These are phyloP conservation scores for Mamestra configurata DNA, from an alignment of 1,140 invertebrate species.

Conservation along the genomic window DNA sequence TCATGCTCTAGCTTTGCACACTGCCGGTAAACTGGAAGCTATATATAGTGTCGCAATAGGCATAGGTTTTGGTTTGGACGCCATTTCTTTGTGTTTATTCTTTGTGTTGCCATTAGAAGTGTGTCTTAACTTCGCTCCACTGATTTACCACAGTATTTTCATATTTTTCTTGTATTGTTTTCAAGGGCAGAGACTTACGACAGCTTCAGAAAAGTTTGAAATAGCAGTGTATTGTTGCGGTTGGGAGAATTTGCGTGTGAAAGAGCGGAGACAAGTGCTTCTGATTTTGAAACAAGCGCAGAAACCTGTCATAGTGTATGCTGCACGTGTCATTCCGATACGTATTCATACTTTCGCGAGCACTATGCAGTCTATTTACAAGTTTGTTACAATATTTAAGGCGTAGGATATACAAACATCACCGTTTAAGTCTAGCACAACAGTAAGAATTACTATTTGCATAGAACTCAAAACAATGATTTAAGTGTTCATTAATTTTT, in stretches of 20 bases:
- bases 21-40: slow-evolving; percentile 58
- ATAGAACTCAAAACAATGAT: no score
- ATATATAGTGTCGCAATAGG: slow-evolving; percentile 60
- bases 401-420: slow-evolving; percentile 36
- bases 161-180: slow-evolving; percentile 69
- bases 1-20: slow-evolving; percentile 55
- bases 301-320: slow-evolving; percentile 60
- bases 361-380: slow-evolving; percentile 64
- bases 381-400: slow-evolving; percentile 66
- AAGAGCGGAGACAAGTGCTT: slow-evolving; percentile 56
- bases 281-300: slow-evolving; percentile 64
- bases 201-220: slow-evolving; percentile 63
- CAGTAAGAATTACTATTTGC: no score
- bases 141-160: slow-evolving; percentile 59
- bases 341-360: slow-evolving; percentile 62
- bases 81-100: slow-evolving; percentile 60
- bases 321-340: slow-evolving; percentile 61
- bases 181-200: slow-evolving; percentile 65
- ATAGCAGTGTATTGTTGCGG: slow-evolving; percentile 65
- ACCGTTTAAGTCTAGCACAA: no score
- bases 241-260: slow-evolving; percentile 64
- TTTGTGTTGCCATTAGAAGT: slow-evolving; percentile 61
- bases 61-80: slow-evolving; percentile 58
- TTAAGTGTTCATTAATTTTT: no score
- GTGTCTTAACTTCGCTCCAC: slow-evolving; percentile 58